Evolutionary conservation across 1,140 invertebrate species (phyloP), one percentile per base, ranked within the genome.

Genomic region (Drosophila sp.): DNA sequence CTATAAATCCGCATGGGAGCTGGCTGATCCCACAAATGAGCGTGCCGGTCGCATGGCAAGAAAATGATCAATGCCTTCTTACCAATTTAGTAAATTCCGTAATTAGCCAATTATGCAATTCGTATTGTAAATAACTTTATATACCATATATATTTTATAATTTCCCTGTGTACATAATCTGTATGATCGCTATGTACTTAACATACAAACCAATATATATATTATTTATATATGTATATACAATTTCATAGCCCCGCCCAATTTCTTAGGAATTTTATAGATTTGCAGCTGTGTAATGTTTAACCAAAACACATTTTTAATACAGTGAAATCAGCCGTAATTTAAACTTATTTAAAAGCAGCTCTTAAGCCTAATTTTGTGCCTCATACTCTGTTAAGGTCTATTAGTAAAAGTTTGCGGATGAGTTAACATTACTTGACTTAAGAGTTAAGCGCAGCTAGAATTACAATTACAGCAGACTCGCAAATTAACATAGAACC

Each of bases 1-100:
- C 27, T 98, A 96, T 91, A 92, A 93, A 16, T 97, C 97, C n/a
- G 97, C 97, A 0, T 96, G 97, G 92, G 93, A 93, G 25, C 92
- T 98, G n/a, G 63, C 92, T 2, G 95, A 97, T 78, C 94, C 94
- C 21, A 89, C 93, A 0, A 91, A 93, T 14, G 97, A 98, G 90
- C 93, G 97, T 69, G 94, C 94, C 64, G 97, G 97, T 1, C 93
- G 96, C 45, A 27, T 72, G 45, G 25, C 54, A 53, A 61, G 59
- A 25, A 80, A 89, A 16, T 81, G 45, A 59, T 8, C 32, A 1
- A 13, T 21, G 18, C 40, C 7, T 9, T n/a, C n/a, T 48, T 11
- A 25, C 9, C 16, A 6, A 38, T 38, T 46, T 4, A 51, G 25
- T 14, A 62, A 69, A 65, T 54, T 48, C 70, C 59, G 61, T 69